Evolutionary conservation across 2,888 invertebrate genomes (phyloP), one percentile per base, ranked within the genome.

Genomic region (Ferdinandea cuprea): DNA sequence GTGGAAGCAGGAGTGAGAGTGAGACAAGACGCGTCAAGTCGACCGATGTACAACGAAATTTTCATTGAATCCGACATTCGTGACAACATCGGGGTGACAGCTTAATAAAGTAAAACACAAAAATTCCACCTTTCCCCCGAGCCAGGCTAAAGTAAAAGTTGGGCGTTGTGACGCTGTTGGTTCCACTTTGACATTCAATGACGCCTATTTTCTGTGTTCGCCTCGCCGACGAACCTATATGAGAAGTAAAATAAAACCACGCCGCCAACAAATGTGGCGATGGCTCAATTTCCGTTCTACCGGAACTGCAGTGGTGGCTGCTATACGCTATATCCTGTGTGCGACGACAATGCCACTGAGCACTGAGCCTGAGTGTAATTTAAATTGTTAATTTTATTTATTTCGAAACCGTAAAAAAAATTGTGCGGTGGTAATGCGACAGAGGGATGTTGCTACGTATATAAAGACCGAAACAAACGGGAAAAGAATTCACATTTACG

Each of bases 301-400:
- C 77, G 71, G 66, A 83, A 77, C 54, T 83, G 72, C 71, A 66
- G 71, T 66, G 59, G 66, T 61, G 66, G 72, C 56, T 72, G 72
- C 50, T 72, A 56, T 83, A 61, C 44, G 66, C 42, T 63, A 56
- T 77, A 83, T 77, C 72, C 83, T 72, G 65, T 59, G 76, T 72
- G 48, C 32, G 58, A 59, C 59, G 44, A 65, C 71, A 77, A 83
- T 74, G 50, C 81, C 76, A 77, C 66, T 56, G 66, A 72, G 52
- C 69, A 61, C 37, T 40, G 76, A 46, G 59, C 28, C 17, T 44
- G 56, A 50, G 54, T 77, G 72, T 77, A 83, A 66, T 77, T 77
- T 77, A 77, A 83, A 83, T 77, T 83, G 83, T 83, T 83, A 83
- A 83, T 83, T 77, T 72, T 72, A 83, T 83, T 83, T 77, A 72